Percentiles rank a stretch among this genome's conserved stretches.
These are phyloP conservation scores for Lateolabrax maculatus DNA, from an alignment of 2,797 vertebrate species.

Conservation along the genomic window DNA sequence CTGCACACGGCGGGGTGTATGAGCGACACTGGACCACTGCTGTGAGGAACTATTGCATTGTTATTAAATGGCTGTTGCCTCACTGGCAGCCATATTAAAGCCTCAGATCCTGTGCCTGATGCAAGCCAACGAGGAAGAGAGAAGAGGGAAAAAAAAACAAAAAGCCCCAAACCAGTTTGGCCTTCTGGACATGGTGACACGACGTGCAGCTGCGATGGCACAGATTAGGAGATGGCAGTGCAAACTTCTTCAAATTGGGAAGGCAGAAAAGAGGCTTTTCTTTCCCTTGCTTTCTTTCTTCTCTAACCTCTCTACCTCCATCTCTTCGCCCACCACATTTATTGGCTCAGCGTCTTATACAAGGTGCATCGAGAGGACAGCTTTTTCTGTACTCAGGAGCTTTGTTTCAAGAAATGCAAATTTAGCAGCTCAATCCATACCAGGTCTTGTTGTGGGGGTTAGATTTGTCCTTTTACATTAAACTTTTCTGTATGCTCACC, in stretches of 20 bases:
- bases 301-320: slow-evolving; percentile 45
- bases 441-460: slow-evolving; percentile 22
- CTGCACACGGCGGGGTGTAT: slow-evolving; percentile 83
- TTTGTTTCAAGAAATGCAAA: slow-evolving; percentile 63
- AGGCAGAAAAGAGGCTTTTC: slow-evolving; percentile 27
- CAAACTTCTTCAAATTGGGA: slow-evolving; percentile 63
- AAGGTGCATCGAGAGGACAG: slow-evolving; percentile 63
- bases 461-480: slow-evolving; percentile 24
- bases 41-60: slow-evolving; percentile 86
- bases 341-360: slow-evolving; percentile 60
- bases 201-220: slow-evolving; percentile 70
- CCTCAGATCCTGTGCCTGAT: slow-evolving; percentile 79
- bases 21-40: slow-evolving; percentile 82
- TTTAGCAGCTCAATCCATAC: slow-evolving; percentile 47
- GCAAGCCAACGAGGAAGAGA: slow-evolving; percentile 64
- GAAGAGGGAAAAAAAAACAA: slow-evolving; percentile 20
- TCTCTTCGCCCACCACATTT: slow-evolving; percentile 56
- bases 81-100: slow-evolving; percentile 85
- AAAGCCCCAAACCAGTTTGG: slow-evolving; percentile 54
- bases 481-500: slow-evolving; percentile 26
- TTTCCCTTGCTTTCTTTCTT: slow-evolving; percentile 3
- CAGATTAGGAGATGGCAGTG: slow-evolving; percentile 67
- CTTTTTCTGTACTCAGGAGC: slow-evolving; percentile 45
- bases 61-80: slow-evolving; percentile 86
- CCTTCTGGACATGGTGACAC: slow-evolving; percentile 73